These are phyloP conservation scores for Sminthopsis crassicaudata DNA, from an alignment of 2,113 vertebrate genomes.

Conservation along the genomic window DNA sequence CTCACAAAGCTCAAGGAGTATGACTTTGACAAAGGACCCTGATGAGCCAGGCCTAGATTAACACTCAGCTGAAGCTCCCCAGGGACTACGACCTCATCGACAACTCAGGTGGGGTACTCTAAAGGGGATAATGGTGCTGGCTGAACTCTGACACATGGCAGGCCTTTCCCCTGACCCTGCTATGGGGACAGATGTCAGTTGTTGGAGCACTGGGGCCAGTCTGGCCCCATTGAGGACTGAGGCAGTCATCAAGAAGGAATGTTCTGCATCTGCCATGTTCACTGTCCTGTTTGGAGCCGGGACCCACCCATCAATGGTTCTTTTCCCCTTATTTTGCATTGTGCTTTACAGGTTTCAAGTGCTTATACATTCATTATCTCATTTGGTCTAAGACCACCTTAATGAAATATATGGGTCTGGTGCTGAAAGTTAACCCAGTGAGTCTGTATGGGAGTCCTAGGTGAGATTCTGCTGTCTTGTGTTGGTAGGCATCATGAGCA, in stretches of 20 bases:
- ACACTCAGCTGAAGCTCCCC: conserved; percentile 10
- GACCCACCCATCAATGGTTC: background rate
- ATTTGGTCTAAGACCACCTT: conserved; percentile 25
- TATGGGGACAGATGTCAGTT: background rate
- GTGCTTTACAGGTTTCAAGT: background rate
- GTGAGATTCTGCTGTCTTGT: background rate
- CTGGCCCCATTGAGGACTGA: conserved; percentile 43
- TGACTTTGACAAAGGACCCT: conserved; percentile 22
- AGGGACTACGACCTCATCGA: background rate
- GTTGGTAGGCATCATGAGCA: background rate
- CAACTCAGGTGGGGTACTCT: background rate
- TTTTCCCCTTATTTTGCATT: conserved; percentile 21
- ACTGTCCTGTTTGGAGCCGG: background rate
- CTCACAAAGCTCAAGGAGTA: conserved; percentile 12
- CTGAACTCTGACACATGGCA: background rate
- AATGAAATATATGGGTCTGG: conserved; percentile 32
- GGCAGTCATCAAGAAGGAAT: background rate
- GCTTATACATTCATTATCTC: conserved; percentile 28
- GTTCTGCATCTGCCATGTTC: conserved; percentile 2
- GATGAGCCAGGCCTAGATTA: background rate
- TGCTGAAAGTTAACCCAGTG: background rate
- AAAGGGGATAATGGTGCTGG: background rate
- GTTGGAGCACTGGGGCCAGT: background rate
- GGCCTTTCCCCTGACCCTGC: background rate
- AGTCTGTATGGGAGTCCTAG: background rate